phyloP scores from a whole-genome alignment of 2,888 invertebrate genomes.

The Embidobia sp. region DNA sequence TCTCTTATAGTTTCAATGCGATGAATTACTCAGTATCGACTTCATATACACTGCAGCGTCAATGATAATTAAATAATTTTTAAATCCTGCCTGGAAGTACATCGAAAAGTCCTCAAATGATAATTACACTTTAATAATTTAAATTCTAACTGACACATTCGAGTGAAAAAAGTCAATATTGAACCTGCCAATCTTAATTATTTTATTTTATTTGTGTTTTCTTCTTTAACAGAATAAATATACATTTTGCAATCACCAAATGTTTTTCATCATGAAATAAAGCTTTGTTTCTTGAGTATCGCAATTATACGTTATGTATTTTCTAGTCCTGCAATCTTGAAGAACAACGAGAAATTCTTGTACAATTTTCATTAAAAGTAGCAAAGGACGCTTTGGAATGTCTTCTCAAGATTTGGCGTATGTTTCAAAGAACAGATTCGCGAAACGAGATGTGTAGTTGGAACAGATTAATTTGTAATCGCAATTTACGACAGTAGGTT shows the following conservation, averaged over 20 bases:
- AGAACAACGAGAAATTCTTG: slow-evolving; percentile 34
- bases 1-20: too few species aligned
- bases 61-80: too few species aligned
- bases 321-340: slow-evolving; percentile 23
- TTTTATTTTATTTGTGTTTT: too few species aligned
- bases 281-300: slow-evolving; percentile 17
- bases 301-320: slow-evolving; percentile 34
- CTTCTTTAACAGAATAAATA: too few species aligned
- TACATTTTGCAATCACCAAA: slow-evolving; percentile 9
- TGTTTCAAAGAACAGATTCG: slow-evolving; percentile 27
- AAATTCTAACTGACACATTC: too few species aligned
- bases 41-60: too few species aligned
- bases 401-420: slow-evolving; percentile 30
- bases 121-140: too few species aligned
- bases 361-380: slow-evolving; percentile 50
- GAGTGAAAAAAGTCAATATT: too few species aligned
- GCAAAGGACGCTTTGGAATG: slow-evolving; percentile 25
- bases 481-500: slow-evolving; percentile 20
- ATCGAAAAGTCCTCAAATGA: too few species aligned
- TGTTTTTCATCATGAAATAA: background rate
- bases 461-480: slow-evolving; percentile 47
- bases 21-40: too few species aligned
- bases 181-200: too few species aligned
- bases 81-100: too few species aligned
- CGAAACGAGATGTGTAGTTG: slow-evolving; percentile 15